Percentiles rank a stretch among this genome's conserved stretches.
phyloP scores from a whole-genome alignment of 53 echinoderm and acorn worm species.

The Echinarachnius parma region DNA sequence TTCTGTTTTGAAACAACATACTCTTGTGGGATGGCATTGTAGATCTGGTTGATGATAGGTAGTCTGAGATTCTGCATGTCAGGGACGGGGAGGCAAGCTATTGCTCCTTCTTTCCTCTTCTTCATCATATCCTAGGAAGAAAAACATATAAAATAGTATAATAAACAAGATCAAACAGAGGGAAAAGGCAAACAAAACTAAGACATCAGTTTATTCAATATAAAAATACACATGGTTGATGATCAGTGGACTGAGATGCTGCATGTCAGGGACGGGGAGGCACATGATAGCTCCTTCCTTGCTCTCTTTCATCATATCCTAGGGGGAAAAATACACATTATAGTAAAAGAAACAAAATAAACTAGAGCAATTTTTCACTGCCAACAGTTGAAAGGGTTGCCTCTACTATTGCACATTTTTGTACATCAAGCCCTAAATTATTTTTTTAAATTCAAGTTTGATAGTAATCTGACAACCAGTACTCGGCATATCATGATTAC shows the following conservation, averaged over 20 bases:
- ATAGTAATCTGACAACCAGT: no score
- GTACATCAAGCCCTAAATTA: no score
- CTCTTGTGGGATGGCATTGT: slow-evolving; percentile 59
- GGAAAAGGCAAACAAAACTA: no score
- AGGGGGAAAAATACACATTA: neutral
- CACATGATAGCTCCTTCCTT: slow-evolving; percentile 20
- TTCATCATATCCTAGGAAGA: slow-evolving; percentile 38
- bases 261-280: slow-evolving; percentile 54
- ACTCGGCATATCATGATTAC: no score
- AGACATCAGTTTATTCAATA: no score
- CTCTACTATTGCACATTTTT: no score
- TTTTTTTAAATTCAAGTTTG: no score
- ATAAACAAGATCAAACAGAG: no score
- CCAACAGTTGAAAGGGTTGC: no score
- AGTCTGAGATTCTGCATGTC: slow-evolving; percentile 59
- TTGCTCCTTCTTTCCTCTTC: slow-evolving; percentile 35
- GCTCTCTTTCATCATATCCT: slow-evolving; percentile 50
- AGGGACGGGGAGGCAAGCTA: slow-evolving; percentile 21
- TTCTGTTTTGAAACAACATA: no score
- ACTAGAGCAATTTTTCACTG: no score
- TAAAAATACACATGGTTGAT: slow-evolving; percentile 64
- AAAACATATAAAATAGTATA: neutral
- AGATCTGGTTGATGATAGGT: slow-evolving; percentile 56
- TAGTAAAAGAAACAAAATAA: no score
- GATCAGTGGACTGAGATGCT: slow-evolving; percentile 43